Base-by-base conservation (phyloP, 2,888 invertebrate species). In the Zhuqinia jingwanae region DNA sequence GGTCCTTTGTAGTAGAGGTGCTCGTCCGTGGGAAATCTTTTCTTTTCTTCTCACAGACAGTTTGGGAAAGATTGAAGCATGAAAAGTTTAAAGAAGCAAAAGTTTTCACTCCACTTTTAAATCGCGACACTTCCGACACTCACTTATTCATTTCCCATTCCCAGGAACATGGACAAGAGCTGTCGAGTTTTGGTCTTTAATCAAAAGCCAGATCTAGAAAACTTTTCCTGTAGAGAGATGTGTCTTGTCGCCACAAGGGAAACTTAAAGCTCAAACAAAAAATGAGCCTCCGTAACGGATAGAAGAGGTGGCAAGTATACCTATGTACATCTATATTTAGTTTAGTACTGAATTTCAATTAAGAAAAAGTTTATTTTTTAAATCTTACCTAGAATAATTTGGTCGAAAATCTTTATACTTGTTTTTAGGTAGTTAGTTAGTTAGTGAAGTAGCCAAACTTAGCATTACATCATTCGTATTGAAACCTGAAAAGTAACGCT, bases 61-160 rank as follows among this genome's bases (percentile, higher is more conserved):
- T 8, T 50, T 50, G 2, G 8, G 50, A n/a, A n/a, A 50, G 50
- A 50, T 50, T 50, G 50, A 50, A 50, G n/a, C 50, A 50, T 15
- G 8, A 50, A 50, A 50, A 50, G 50, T 50, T 50, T n/a, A 50
- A 50, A 50, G 50, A n/a, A n/a, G n/a, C n/a, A n/a, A 50, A 50
- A 50, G n/a, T 6, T 50, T 15, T 50, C 50, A 15, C n/a, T 50
- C n/a, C n/a, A n/a, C n/a, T n/a, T n/a, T n/a, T n/a, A n/a, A n/a
- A n/a, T n/a, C n/a, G n/a, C n/a, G 50, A 50, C 50, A 50, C n/a
- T n/a, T n/a, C n/a, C 8, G 50, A 15, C 50, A 50, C 13, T 50
- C 50, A 50, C 50, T 50, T 50, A 15, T 50, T 50, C 50, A 15
- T 15, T 50, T 50, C 50, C 50, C 50, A 50, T n/a, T 15, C 8